Conservation (phyloP, 1,140 invertebrate species). For the Lucilia cuprina region DNA sequence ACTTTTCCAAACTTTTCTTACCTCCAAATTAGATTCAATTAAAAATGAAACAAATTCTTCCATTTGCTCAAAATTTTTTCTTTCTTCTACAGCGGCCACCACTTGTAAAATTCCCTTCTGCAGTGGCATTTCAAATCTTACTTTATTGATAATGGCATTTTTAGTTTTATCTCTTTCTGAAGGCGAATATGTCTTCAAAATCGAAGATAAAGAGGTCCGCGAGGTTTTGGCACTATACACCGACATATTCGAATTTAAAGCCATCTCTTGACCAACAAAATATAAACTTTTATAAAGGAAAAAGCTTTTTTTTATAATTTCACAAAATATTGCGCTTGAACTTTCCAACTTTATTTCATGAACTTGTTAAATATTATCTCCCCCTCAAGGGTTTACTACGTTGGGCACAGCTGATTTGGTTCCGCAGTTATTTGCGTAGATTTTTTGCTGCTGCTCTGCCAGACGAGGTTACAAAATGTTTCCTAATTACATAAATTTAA, state of each 20-base stretch:
- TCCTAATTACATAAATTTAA: neutral
- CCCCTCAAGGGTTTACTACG: neutral
- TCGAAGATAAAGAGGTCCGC: conserved; percentile 51
- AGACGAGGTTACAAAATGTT: neutral
- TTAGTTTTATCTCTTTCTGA: conserved; percentile 51
- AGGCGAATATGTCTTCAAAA: conserved; percentile 50
- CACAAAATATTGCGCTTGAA: neutral
- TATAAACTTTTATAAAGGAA: neutral
- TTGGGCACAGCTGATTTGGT: neutral
- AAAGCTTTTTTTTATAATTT: conserved; percentile 10
- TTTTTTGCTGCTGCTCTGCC: neutral
- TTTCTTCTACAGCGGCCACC: conserved; percentile 46
- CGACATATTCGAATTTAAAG: conserved; percentile 44
- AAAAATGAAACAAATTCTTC: conserved; percentile 53
- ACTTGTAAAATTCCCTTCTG: conserved; percentile 49
- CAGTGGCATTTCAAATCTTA: conserved; percentile 50
- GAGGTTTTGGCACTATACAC: conserved; percentile 51
- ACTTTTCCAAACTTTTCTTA: conserved; percentile 42
- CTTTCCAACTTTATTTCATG: conserved; percentile 17
- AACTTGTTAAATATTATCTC: neutral
- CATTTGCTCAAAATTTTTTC: conserved; percentile 48
- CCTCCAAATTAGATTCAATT: conserved; percentile 45
- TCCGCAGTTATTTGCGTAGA: neutral
- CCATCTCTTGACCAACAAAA: neutral
- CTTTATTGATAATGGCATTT: conserved; percentile 50